Evolutionary conservation across 2,113 vertebrate species (phyloP).

Genomic region (Felis chaus): DNA sequence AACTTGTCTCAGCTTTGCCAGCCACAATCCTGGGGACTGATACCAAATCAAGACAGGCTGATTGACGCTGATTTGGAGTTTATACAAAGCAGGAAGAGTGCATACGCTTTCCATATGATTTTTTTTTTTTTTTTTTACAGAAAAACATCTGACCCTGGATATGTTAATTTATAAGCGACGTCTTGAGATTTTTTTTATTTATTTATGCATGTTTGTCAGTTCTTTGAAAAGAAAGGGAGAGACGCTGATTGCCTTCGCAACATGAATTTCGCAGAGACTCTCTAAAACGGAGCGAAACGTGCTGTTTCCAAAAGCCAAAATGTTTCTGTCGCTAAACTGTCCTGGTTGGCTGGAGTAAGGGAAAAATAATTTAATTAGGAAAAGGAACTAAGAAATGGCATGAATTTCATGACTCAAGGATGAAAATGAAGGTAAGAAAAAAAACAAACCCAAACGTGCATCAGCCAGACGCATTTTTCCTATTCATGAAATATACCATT

Average conservation of each 20-base stretch:
- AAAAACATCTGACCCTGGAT: slow-evolving; percentile 57
- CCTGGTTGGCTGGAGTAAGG: neutral
- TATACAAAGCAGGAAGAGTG: neutral
- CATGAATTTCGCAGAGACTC: slow-evolving; percentile 3
- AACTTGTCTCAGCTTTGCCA: slow-evolving; percentile 40
- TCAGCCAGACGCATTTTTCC: slow-evolving; percentile 27
- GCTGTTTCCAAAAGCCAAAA: slow-evolving; percentile 4
- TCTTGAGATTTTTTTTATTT: slow-evolving; percentile 51
- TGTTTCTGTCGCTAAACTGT: neutral
- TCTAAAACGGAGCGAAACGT: slow-evolving; percentile 47
- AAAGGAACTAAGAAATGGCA: slow-evolving; percentile 56
- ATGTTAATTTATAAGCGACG: slow-evolving; percentile 50
- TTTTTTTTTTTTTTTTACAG: neutral
- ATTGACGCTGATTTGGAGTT: slow-evolving; percentile 8
- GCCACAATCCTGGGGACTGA: slow-evolving; percentile 34
- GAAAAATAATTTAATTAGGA: slow-evolving; percentile 65
- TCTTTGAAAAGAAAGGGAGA: slow-evolving; percentile 10
- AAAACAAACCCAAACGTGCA: neutral
- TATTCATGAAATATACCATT: neutral
- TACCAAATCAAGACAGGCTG: slow-evolving; percentile 41
- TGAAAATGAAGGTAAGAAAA: slow-evolving; percentile 50
- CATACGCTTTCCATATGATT: slow-evolving; percentile 40
- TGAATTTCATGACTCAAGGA: slow-evolving; percentile 39
- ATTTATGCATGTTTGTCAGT: slow-evolving; percentile 53
- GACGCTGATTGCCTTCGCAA: neutral